A percentile compares a stretch with the other conserved stretches of the same genome.
Conservation (phyloP, 2,113 vertebrate species). For the Clarias magur region DNA sequence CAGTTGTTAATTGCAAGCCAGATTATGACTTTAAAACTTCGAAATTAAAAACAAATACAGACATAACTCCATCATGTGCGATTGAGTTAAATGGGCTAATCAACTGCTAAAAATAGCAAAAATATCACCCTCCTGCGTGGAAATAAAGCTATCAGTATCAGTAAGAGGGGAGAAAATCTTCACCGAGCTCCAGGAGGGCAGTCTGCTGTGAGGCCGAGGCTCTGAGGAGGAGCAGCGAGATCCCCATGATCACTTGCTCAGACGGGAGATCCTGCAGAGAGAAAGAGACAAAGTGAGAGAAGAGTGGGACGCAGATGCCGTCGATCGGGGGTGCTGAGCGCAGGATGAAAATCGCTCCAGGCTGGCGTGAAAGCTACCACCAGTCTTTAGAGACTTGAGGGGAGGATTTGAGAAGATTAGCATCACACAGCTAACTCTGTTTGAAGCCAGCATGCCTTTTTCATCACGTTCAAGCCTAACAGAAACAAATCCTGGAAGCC, state of each 20-base stretch:
- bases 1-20: background rate
- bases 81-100: background rate
- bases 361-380: slow-evolving; percentile 27
- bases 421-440: slow-evolving; percentile 34
- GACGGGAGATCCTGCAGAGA: slow-evolving; percentile 77
- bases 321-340: slow-evolving; percentile 3
- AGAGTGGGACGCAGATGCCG: slow-evolving; percentile 16
- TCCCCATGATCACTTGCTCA: slow-evolving; percentile 78
- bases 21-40: background rate
- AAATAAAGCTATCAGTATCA: slow-evolving; percentile 3
- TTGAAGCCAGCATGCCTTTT: slow-evolving; percentile 38
- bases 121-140: background rate
- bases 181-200: slow-evolving; percentile 85
- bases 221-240: slow-evolving; percentile 81
- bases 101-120: slow-evolving; percentile 1
- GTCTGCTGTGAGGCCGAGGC: slow-evolving; percentile 84
- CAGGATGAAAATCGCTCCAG: slow-evolving; percentile 23
- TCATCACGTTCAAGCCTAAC: slow-evolving; percentile 10
- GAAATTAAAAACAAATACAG: background rate
- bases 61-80: background rate
- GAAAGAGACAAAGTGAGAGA: slow-evolving; percentile 36
- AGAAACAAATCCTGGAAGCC: slow-evolving; percentile 34
- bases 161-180: slow-evolving; percentile 39
- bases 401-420: slow-evolving; percentile 43
- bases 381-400: slow-evolving; percentile 33